A percentile compares a stretch with the other conserved stretches of the same genome.
Evolutionary conservation across 2,797 vertebrate species (phyloP).

Genomic region (Halcyon chelicuti): DNA sequence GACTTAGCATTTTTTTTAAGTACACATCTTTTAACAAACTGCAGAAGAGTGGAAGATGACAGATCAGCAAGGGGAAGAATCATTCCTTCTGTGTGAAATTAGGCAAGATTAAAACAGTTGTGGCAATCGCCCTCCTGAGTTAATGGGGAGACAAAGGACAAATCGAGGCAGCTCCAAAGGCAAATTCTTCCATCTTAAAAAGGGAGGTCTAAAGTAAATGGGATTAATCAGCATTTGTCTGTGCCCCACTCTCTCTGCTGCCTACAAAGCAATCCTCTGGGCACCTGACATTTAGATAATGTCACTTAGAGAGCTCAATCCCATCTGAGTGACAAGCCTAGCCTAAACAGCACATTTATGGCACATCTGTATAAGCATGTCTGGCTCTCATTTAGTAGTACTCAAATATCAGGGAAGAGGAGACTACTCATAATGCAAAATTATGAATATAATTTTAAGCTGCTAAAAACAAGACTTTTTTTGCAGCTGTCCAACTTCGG

Average conservation of each 20-base stretch:
- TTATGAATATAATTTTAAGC: not conserved
- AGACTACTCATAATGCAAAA: not conserved
- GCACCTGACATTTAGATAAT: not conserved
- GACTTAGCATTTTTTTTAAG: not conserved
- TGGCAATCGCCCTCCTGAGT: not conserved
- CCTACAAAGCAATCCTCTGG: not conserved
- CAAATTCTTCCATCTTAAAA: not conserved
- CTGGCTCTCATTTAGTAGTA: not conserved
- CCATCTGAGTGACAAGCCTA: not conserved
- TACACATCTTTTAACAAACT: not conserved
- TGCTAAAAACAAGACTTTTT: not conserved
- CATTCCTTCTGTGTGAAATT: not conserved
- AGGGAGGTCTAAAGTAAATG: not conserved
- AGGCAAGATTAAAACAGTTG: not conserved
- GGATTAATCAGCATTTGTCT: not conserved
- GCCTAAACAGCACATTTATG: not conserved
- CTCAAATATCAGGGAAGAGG: not conserved
- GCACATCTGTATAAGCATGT: not conserved
- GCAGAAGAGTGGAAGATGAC: not conserved
- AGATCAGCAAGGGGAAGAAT: not conserved
- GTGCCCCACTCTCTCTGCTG: not conserved
- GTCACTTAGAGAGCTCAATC: not conserved
- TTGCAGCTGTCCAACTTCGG: not conserved
- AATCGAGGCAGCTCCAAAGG: not conserved
- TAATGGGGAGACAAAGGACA: not conserved